Base-by-base conservation (phyloP, 2,797 vertebrate genomes). In the Ctenopoma multispine region DNA sequence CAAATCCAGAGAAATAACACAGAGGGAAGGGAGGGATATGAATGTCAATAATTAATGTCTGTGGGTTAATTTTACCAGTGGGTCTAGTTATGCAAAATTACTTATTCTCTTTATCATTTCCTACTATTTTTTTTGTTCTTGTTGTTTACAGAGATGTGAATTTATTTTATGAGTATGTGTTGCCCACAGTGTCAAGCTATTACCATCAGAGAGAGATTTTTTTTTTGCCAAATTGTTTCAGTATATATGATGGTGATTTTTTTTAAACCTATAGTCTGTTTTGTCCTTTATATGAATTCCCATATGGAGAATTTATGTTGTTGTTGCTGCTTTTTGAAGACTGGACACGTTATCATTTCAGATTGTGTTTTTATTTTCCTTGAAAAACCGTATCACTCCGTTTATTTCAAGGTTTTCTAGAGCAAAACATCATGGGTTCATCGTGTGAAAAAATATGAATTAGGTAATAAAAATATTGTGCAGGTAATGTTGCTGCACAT, bases 131-230 rank as follows among this genome's bases (percentile, higher is more conserved):
- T 76, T 46, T 56, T 51, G 8, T 53, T 31, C 13, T 79, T 64
- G 54, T 82, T 87, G 79, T 92, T 92, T 88, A 88, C 87, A 81
- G n/a, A 73, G 31, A 66, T 92, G 90, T 91, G 80, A 41, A 79
- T 85, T 93, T 85, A 60, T 87, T 84, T 72, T 58, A 34, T 43
- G n/a, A 17, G 36, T 50, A 62, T 44, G 57, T 31, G 79, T 94
- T 94, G 95, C 92, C 92, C 92, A 86, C 91, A 91, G 92, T 90
- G 92, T 95, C 92, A 86, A 88, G 54, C 63, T 73, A 49, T 83
- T 69, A 40, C 69, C 83, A 27, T 51, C 73, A 62, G 15, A 65
- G 24, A 65, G 24, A 75, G 60, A 46, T 70, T 44, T 50, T 62
- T 17, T 17, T 67, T 75, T 76, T 69, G 89, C 90, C 87, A 93